These are phyloP conservation scores for Amphimedon queenslandica DNA, from an alignment of 37 sponge, comb jelly and placozoan species.

Conservation along the genomic window DNA sequence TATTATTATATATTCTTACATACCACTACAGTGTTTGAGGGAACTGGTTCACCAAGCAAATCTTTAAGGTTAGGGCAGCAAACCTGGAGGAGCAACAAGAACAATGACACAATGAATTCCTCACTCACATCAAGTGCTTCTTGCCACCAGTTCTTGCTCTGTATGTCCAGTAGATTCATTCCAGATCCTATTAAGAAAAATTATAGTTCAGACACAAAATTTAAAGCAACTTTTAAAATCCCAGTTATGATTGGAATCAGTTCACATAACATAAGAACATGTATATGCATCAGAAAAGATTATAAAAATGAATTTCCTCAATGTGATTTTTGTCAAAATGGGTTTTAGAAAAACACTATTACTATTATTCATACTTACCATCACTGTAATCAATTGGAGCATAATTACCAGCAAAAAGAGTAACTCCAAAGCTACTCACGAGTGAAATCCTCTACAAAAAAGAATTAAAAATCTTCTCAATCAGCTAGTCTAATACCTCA, in stretches of 20 bases:
- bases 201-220: neutral
- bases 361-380: constrained; percentile 47
- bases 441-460: constrained; percentile 65
- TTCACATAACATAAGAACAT: too few species aligned
- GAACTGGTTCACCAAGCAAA: constrained; percentile 64
- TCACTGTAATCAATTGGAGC: constrained; percentile 91
- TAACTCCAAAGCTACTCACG: constrained; percentile 87
- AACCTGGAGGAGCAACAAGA: constrained; percentile 15
- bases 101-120: neutral
- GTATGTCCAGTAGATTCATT: constrained; percentile 92
- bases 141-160: constrained; percentile 69
- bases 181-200: constrained; percentile 89
- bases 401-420: constrained; percentile 73
- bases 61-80: constrained; percentile 56
- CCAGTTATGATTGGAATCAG: too few species aligned
- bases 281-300: too few species aligned
- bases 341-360: neutral
- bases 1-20: neutral
- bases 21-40: constrained; percentile 67
- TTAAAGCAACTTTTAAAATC: neutral
- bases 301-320: neutral
- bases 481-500: neutral
- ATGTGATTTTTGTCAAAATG: neutral
- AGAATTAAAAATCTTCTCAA: neutral
- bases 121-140: constrained; percentile 58